phyloP scores from a whole-genome alignment of 1,140 invertebrate genomes.

The Panonychus citri region DNA sequence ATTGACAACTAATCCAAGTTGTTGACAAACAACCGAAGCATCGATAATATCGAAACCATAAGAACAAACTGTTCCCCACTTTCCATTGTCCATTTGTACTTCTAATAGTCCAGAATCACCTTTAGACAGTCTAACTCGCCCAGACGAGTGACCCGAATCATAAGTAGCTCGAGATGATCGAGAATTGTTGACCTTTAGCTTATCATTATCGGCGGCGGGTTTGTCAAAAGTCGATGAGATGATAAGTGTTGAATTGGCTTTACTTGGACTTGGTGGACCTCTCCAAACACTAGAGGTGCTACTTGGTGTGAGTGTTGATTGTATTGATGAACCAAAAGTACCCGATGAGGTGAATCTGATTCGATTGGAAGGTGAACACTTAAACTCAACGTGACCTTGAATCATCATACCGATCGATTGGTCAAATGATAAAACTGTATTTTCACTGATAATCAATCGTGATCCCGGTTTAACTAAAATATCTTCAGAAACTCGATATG shows the following conservation, averaged over 20 bases:
- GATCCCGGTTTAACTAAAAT: slow-evolving; percentile 70
- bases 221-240: neutral
- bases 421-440: slow-evolving; percentile 53
- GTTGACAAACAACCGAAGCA: slow-evolving; percentile 79
- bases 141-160: neutral
- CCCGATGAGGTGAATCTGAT: neutral
- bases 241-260: neutral
- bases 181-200: too few species aligned
- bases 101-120: slow-evolving; percentile 27
- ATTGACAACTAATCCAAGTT: slow-evolving; percentile 74
- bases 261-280: neutral
- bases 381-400: slow-evolving; percentile 50
- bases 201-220: neutral
- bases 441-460: slow-evolving; percentile 49
- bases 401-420: slow-evolving; percentile 89
- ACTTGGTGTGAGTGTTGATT: neutral
- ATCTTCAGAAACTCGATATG: slow-evolving; percentile 58
- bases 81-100: slow-evolving; percentile 43
- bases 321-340: neutral
- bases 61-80: slow-evolving; percentile 91
- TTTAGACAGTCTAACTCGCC: slow-evolving; percentile 10
- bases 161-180: neutral
- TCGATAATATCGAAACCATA: slow-evolving; percentile 81
- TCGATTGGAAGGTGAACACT: neutral
- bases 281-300: neutral